Base-by-base conservation (phyloP, 2,888 invertebrate species). In the Clitarchus hookeri region DNA sequence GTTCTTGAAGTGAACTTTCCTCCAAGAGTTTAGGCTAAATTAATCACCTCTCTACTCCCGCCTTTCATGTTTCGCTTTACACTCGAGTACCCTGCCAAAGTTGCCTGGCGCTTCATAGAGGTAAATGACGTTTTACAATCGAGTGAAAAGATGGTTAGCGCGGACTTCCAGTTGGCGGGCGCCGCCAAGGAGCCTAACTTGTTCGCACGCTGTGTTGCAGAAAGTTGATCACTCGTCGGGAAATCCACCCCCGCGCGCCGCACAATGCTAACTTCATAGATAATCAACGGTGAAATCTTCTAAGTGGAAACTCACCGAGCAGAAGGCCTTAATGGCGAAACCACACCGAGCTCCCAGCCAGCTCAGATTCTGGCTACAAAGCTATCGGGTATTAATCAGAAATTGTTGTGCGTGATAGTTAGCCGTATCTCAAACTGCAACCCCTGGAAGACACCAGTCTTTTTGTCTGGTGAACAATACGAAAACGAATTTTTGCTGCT, bases 111-210 rank as follows among this genome's bases (percentile, higher is more conserved):
- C 65, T 19, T n/a, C 8, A 65, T 19, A 36, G 23, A 19, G 65
- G 8, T 65, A 48, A 48, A 48, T 48, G 48, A 48, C 48, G 48
- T 48, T 48, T 48, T 48, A 48, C 48, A 48, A 65, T 65, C 65
- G 13, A n/a, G 65, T n/a, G 65, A 65, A 65, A 65, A 65, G 65
- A 65, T 65, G 65, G 65, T n/a, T 48, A n/a, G 65, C 65, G 65
- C 65, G 16, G 48, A 48, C 48, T 48, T 48, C 48, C 48, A 48
- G 12, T 48, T 48, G 48, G 16, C 11, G 12, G 48, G 16, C 8
- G 48, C 48, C 48, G 48, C 6, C 6, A 48, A 48, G 48, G 48
- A 48, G 48, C 48, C 48, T 48, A 48, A 48, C 11, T 48, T 48
- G 48, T 48, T 65, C 65, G n/a, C 65, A 23, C 8, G 19, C 65